Base-by-base conservation (phyloP, 2,888 invertebrate species). In the Keiferia lycopersicella region DNA sequence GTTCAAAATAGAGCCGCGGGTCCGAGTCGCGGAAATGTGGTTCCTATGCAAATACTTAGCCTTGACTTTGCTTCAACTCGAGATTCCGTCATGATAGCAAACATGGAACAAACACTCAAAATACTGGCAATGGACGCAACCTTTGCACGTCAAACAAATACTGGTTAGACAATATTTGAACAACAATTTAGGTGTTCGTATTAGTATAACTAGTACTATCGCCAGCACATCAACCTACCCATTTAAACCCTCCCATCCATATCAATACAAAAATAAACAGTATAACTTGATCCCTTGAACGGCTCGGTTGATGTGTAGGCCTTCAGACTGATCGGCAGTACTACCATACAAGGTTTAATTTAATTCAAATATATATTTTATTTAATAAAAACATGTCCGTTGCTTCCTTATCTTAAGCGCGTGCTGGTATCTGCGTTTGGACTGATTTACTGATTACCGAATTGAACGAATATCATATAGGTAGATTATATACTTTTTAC, bases 91-190 rank as follows among this genome's bases (percentile, higher is more conserved):
- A 71, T 66, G 68, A 66, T 75, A 68, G 70, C 71, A 81, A 79
- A 82, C 74, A 79, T 73, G 68, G 69, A 71, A 70, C 72, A 75
- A 78, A 77, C 78, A 82, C 80, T 83, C 72, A 71, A 74, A 77
- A 78, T 74, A 78, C 79, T 76, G 79, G 76, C 81, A 81, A 81
- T 81, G 80, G 62, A 76, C 70, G 71, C 74, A 84, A 86, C 85
- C 87, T 88, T 87, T 84, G 78, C 71, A 70, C 75, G 67, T 69
- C 74, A 71, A 70, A 76, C 80, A 86, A 83, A 86, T 79, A 85
- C 72, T 74, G 70, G 72, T 74, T 65, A 64, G 67, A 78, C 80
- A 86, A 86, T 86, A 82, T 87, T 86, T 78, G 74, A 67, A 67
- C 68, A 69, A 67, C 68, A 69, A 71, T 71, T 50, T 69, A 69